Conservation (phyloP, 2,113 vertebrate genomes). For the Pteropus alecto region DNA sequence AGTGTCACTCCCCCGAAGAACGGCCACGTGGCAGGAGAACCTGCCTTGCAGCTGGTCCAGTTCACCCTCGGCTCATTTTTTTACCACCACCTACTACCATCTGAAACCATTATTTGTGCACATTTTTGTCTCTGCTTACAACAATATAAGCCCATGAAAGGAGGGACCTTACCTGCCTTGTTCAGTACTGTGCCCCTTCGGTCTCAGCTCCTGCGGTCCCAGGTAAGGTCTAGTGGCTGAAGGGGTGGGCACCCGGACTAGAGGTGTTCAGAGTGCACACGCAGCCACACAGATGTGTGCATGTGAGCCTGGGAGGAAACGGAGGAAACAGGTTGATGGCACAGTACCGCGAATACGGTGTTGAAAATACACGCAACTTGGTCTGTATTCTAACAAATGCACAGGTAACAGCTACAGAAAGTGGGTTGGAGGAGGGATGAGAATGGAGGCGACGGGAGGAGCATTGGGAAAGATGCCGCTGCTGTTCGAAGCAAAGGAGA, state of each 20-base stretch:
- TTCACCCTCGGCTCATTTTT: rapidly evolving
- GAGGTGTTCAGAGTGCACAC: neutral
- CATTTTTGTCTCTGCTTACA: neutral
- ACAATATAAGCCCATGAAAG: neutral
- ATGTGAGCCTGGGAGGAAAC: rapidly evolving
- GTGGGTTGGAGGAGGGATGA: neutral
- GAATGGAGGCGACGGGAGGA: neutral
- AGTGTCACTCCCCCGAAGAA: neutral
- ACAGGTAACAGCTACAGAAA: rapidly evolving
- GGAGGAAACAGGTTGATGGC: neutral
- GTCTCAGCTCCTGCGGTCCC: too few species aligned
- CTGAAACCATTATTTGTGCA: neutral
- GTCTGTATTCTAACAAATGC: rapidly evolving
- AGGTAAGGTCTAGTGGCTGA: neutral
- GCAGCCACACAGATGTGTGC: rapidly evolving
- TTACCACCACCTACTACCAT: too few species aligned
- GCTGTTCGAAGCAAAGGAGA: neutral
- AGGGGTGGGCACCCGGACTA: neutral
- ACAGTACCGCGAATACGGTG: rapidly evolving
- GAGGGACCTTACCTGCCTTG: neutral
- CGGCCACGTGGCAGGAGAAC: rapidly evolving
- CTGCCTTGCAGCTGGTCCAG: neutral
- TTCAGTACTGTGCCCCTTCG: neutral
- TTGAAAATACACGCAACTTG: neutral
- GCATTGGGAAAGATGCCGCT: too few species aligned